A percentile compares a stretch with the other conserved stretches of the same genome.
These are phyloP conservation scores for Atrina japonica DNA, from an alignment of 2,888 invertebrate genomes.

Conservation along the genomic window DNA sequence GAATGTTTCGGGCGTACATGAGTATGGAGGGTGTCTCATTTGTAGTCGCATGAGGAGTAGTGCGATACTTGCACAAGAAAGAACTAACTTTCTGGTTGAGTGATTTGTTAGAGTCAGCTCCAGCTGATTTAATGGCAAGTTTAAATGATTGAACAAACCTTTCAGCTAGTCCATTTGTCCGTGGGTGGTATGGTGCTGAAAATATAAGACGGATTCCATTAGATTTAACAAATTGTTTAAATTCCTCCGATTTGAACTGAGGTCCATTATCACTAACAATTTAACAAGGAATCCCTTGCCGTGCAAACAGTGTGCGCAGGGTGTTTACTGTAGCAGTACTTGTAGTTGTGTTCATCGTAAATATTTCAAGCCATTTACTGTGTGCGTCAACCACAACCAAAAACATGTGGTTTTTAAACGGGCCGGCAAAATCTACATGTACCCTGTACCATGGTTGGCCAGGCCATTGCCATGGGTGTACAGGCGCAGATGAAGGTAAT, in stretches of 20 bases:
- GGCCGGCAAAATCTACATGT: conserved; percentile 80
- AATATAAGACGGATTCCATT: conserved; percentile 51
- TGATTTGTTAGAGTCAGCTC: conserved; percentile 13
- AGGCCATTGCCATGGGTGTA: conserved; percentile 69
- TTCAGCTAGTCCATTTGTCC: conserved; percentile 54
- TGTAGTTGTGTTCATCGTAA: conserved; percentile 3
- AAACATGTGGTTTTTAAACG: conserved; percentile 67
- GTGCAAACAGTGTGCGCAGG: conserved; percentile 42
- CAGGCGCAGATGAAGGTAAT: conserved; percentile 50
- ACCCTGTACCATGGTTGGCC: conserved; percentile 76
- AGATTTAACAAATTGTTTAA: conserved; percentile 24
- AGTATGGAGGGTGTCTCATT: conserved; percentile 42
- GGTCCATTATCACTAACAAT: conserved; percentile 54
- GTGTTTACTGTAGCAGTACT: conserved; percentile 23
- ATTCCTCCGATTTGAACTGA: conserved; percentile 44
- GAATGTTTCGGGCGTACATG: conserved; percentile 38
- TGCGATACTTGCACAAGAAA: conserved; percentile 38
- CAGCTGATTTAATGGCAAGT: conserved; percentile 38
- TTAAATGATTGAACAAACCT: conserved; percentile 56
- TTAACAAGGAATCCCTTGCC: conserved; percentile 43
- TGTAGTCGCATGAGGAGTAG: conserved; percentile 38
- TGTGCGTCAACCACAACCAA: conserved; percentile 78
- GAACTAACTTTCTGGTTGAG: conserved; percentile 29
- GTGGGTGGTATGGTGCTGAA: conserved; percentile 51
- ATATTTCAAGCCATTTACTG: conserved; percentile 78